These are phyloP conservation scores for Drosophila borborema DNA, from an alignment of 2,888 invertebrate genomes.

Conservation along the genomic window DNA sequence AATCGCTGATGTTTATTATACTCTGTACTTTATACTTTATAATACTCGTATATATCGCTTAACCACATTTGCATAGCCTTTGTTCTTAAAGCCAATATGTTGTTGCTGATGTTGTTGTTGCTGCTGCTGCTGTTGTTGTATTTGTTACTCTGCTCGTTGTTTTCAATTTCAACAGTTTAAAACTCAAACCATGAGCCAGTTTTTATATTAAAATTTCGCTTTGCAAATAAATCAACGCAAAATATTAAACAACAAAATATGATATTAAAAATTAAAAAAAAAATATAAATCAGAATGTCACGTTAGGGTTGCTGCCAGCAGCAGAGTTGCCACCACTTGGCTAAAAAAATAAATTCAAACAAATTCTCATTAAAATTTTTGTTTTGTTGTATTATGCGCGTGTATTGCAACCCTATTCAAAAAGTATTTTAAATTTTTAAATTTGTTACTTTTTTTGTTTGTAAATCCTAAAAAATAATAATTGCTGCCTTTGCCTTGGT, in stretches of 20 bases:
- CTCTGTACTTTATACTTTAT: constrained; percentile 67
- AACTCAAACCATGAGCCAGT: constrained; percentile 21
- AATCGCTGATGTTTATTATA: constrained; percentile 76
- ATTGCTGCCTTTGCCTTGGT: constrained; percentile 60
- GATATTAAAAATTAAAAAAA: constrained; percentile 16
- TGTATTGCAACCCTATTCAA: constrained; percentile 26
- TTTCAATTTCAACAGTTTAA: constrained; percentile 29
- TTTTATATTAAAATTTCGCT: constrained; percentile 30
- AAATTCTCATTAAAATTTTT: constrained; percentile 30
- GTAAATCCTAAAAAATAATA: constrained; percentile 57
- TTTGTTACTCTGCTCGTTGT: constrained; percentile 3
- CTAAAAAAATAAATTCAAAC: constrained; percentile 22
- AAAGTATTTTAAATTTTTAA: constrained; percentile 5
- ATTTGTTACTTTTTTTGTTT: not conserved
- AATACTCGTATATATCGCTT: constrained; percentile 38
- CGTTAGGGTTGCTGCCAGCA: constrained; percentile 25
- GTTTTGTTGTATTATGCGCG: constrained; percentile 14
- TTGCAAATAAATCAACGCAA: constrained; percentile 18
- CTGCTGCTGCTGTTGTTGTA: constrained; percentile 5
- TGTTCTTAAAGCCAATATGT: constrained; percentile 57
- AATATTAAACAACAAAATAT: constrained; percentile 1
- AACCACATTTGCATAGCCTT: constrained; percentile 73
- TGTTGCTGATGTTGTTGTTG: constrained; percentile 7
- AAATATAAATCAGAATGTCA: constrained; percentile 14
- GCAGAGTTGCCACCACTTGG: constrained; percentile 1